Evolutionary conservation across 2,113 vertebrate species (phyloP).

Genomic region (Thryonomys swinderianus): DNA sequence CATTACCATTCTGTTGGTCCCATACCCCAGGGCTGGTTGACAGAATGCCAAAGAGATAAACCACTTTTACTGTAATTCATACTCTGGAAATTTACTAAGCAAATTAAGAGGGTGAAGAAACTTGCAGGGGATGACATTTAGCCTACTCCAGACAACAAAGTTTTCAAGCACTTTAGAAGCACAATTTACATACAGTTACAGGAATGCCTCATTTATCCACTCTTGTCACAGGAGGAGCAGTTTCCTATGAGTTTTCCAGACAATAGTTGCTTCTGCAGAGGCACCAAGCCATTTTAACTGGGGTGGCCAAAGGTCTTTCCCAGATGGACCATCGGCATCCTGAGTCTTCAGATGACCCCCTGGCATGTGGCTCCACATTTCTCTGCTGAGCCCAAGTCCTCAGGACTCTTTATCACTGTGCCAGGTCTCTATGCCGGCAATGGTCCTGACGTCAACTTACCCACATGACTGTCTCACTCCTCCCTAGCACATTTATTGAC

Average conservation of each 20-base stretch:
- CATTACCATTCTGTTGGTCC: constrained; percentile 70
- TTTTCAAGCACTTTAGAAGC: constrained; percentile 79
- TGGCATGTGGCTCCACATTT: accelerated
- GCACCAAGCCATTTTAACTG: not conserved
- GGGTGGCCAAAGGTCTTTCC: not conserved
- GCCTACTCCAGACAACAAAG: constrained; percentile 73
- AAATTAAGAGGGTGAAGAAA: constrained; percentile 83
- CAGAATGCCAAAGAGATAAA: constrained; percentile 78
- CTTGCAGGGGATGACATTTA: constrained; percentile 76
- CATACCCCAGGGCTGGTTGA: constrained; percentile 63
- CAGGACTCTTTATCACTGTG: accelerated
- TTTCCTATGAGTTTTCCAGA: constrained; percentile 45
- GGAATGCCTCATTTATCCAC: constrained; percentile 78
- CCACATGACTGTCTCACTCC: accelerated
- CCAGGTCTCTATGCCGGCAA: not conserved
- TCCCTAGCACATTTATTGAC: not conserved
- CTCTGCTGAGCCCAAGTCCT: not conserved
- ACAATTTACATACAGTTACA: constrained; percentile 80
- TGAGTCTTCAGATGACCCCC: accelerated
- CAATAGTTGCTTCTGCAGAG: constrained; percentile 47
- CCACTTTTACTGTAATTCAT: constrained; percentile 79
- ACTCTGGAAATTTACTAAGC: constrained; percentile 80
- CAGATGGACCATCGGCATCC: accelerated
- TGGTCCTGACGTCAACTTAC: not conserved
- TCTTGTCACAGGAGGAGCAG: constrained; percentile 50